A percentile compares a stretch with the other conserved stretches of the same genome.
Evolutionary conservation across 2,113 vertebrate genomes (phyloP).

Genomic region (Cheirogaleus medius): DNA sequence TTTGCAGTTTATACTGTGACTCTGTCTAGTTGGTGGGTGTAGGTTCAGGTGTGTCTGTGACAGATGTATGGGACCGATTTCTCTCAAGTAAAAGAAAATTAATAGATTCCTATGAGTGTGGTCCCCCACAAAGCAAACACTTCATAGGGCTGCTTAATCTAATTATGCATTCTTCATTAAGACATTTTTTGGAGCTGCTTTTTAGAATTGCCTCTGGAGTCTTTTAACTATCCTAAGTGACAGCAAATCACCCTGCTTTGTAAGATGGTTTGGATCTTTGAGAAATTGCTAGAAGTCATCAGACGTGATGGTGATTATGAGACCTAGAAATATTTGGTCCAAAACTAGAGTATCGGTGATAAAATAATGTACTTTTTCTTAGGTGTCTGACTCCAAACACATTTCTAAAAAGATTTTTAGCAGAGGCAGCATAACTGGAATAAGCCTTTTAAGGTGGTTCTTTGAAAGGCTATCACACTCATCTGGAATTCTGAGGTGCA

Average conservation of each 20-base stretch:
- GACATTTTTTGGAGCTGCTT: not conserved
- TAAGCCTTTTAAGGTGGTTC: not conserved
- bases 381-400: not conserved
- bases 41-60: not conserved
- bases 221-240: not conserved
- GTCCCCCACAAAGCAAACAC: not conserved
- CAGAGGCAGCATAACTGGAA: not conserved
- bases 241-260: not conserved
- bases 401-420: constrained; percentile 6
- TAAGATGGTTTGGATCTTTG: not conserved
- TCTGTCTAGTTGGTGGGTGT: not conserved
- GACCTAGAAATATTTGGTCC: constrained; percentile 36
- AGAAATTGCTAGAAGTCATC: not conserved
- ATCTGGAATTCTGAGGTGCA: not conserved
- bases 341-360: not conserved
- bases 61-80: not conserved
- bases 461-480: not conserved
- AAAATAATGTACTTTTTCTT: constrained; percentile 1
- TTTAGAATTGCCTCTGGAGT: not conserved
- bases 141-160: not conserved
- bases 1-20: not conserved
- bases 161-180: not conserved
- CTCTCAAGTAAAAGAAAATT: not conserved
- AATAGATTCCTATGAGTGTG: not conserved
- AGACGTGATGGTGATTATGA: not conserved